Evolutionary conservation across 1,140 invertebrate genomes (phyloP), one percentile per base, ranked within the genome.

Genomic region (Bicyclus anynana): DNA sequence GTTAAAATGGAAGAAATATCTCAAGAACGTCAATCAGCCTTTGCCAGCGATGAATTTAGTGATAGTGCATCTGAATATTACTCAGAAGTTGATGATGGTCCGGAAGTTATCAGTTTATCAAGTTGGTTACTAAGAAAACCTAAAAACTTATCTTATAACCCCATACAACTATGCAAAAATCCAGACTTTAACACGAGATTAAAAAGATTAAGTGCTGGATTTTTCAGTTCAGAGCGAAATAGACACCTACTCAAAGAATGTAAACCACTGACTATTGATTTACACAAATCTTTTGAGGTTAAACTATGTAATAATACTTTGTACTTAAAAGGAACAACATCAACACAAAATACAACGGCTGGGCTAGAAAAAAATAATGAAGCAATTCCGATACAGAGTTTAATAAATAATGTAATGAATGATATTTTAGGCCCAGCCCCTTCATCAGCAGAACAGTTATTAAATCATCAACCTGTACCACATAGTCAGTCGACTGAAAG

Each of bases 131-230:
- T 88, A 14, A 72, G 82, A 55, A 88, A 86, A 70, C 85, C 82
- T n/a, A 72, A 66, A 56, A 66, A 55, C 35, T 65, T 69, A 21
- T 62, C 35, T 5, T 88, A 88, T 37, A 80, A 78, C 60, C 77
- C 82, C 0, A 79, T 84, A 67, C 65, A 77, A 17, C 46, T 88
- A 5, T 87, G 82, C 47, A 86, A 87, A 62, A 88, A 88, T 64
- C 85, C 85, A 3, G 85, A 88, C 67, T 88, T 87, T 57, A 88
- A 88, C 58, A 88, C 80, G 2, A 58, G 79, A 44, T 65, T 88
- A 46, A 86, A 80, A 55, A 67, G 76, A 52, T 59, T 88, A 27
- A 75, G 65, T 1, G 65, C 69, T 5, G 80, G 74, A 1, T 88
- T 86, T 59, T 62, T 81, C 20, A 77, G 61, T 47, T 74, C 66